A percentile compares a stretch with the other conserved stretches of the same genome.
Conservation (phyloP, 1,140 invertebrate genomes). For the Megalopta genalis region DNA sequence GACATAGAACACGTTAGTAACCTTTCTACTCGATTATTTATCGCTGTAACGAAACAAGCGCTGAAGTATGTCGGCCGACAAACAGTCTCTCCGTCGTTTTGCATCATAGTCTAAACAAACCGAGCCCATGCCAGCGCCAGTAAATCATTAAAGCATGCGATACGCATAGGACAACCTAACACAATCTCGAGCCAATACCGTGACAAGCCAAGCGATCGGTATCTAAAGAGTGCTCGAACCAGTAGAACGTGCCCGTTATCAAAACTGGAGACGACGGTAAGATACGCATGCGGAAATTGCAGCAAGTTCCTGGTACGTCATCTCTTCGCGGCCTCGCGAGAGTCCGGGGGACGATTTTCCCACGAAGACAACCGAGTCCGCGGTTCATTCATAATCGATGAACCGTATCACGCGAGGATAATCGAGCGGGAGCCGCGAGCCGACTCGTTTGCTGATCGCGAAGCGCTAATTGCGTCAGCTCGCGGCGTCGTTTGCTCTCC, state of each 20-base stretch:
- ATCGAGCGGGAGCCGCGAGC: slow-evolving; percentile 27
- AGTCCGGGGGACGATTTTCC: neutral
- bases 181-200: too few species aligned
- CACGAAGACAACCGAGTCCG: slow-evolving; percentile 16
- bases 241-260: neutral
- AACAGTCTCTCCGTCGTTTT: too few species aligned
- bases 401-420: slow-evolving; percentile 36
- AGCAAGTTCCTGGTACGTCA: neutral
- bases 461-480: slow-evolving; percentile 36
- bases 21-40: too few species aligned
- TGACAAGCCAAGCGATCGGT: neutral
- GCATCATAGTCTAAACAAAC: too few species aligned
- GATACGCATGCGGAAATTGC: slow-evolving; percentile 9
- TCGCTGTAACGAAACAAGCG: too few species aligned
- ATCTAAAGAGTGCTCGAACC: neutral
- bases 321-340: neutral
- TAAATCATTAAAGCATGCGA: too few species aligned
- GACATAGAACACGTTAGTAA: too few species aligned
- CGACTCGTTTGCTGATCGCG: slow-evolving; percentile 49
- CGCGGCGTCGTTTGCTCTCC: slow-evolving; percentile 7
- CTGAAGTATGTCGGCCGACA: too few species aligned
- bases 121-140: too few species aligned
- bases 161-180: too few species aligned
- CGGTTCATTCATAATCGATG: slow-evolving; percentile 37
- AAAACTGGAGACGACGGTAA: neutral